Evolutionary conservation across 2,113 vertebrate species (phyloP).

Genomic region (Excalfactoria chinensis): DNA sequence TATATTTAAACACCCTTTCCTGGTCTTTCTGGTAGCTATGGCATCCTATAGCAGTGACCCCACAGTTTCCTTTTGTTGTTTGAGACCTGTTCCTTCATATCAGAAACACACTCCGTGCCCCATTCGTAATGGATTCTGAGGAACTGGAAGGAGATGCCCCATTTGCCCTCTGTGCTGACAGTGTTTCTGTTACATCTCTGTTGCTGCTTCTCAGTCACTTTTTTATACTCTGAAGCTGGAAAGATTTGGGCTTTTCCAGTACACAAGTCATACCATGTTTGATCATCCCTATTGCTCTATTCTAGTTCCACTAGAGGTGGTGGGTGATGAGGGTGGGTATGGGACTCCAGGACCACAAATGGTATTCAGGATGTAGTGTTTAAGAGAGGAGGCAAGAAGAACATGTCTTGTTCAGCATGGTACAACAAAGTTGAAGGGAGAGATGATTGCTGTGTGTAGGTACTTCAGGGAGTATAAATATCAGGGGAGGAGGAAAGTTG

Average conservation of each 20-base stretch:
- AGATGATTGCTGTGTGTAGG: not conserved
- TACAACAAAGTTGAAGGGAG: not conserved
- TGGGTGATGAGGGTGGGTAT: not conserved
- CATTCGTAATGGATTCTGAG: not conserved
- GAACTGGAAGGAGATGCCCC: not conserved
- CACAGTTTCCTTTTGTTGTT: slow-evolving; percentile 16
- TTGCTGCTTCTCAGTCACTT: not conserved
- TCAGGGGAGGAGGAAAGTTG: not conserved
- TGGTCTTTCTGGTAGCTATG: not conserved
- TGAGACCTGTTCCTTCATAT: not conserved
- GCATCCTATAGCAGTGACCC: not conserved
- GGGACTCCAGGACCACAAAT: not conserved
- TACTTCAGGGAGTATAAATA: not conserved
- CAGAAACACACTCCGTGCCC: not conserved
- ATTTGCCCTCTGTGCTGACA: not conserved
- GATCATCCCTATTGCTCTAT: not conserved
- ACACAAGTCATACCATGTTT: not conserved
- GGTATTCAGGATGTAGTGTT: not conserved
- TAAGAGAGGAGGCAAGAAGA: not conserved
- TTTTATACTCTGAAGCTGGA: not conserved
- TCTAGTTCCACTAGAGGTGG: not conserved
- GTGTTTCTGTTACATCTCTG: not conserved
- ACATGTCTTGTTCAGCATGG: not conserved
- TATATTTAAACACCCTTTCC: not conserved
- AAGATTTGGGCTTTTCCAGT: not conserved